Evolutionary conservation across 2,797 vertebrate species (phyloP).

Genomic region (Fistularia commersonii): DNA sequence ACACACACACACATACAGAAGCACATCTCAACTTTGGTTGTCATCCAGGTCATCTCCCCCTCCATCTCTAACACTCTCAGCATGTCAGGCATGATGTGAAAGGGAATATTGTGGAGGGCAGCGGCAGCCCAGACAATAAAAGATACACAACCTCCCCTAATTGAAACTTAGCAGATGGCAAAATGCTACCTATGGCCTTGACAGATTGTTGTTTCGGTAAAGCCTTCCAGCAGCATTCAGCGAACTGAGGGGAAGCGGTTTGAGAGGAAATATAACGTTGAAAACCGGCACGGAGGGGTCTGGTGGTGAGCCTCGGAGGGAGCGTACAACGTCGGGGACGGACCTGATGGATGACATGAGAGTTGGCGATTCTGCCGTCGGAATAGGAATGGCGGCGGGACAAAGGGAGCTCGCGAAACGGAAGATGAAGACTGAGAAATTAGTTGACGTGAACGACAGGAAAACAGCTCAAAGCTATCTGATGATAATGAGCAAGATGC

Average conservation of each 20-base stretch:
- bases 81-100: constrained; percentile 48
- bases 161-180: constrained; percentile 76
- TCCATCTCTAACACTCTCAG: constrained; percentile 32
- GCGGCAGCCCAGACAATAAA: constrained; percentile 67
- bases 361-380: too few species aligned
- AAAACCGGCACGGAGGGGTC: not conserved
- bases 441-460: constrained; percentile 38
- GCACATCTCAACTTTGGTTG: constrained; percentile 46
- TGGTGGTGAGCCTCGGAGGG: too few species aligned
- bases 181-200: constrained; percentile 71
- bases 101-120: constrained; percentile 55
- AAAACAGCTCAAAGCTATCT: constrained; percentile 64
- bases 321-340: too few species aligned
- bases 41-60: constrained; percentile 45
- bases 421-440: constrained; percentile 6
- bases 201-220: constrained; percentile 74
- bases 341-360: too few species aligned
- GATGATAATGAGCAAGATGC: constrained; percentile 61
- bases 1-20: constrained; percentile 22
- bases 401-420: constrained; percentile 14
- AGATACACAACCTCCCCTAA: constrained; percentile 61
- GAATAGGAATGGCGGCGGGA: too few species aligned
- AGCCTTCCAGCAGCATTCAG: constrained; percentile 58
- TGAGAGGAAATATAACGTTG: constrained; percentile 33
- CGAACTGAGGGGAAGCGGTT: constrained; percentile 38